These are phyloP conservation scores for Eubasilissa splendida DNA, from an alignment of 2,888 invertebrate species.

Conservation along the genomic window DNA sequence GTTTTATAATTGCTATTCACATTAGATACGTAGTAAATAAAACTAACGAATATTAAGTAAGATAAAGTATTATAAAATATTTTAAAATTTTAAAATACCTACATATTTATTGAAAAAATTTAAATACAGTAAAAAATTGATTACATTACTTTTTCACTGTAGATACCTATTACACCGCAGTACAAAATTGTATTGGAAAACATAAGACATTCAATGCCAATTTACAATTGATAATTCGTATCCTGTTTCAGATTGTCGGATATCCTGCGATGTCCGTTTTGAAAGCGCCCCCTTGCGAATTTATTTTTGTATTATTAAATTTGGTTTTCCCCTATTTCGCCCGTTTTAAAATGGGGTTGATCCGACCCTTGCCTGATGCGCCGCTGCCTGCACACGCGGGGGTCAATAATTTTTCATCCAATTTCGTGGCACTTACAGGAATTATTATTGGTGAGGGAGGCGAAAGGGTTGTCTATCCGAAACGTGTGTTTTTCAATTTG, in stretches of 20 bases:
- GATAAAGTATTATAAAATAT: too few relatives aligned
- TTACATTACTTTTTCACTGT: too few relatives aligned
- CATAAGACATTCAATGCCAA: neutral
- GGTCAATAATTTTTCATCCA: constrained; percentile 57
- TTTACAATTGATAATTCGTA: constrained; percentile 55
- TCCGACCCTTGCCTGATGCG: constrained; percentile 24
- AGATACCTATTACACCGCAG: too few relatives aligned
- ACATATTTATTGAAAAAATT: too few relatives aligned
- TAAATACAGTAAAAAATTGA: too few relatives aligned
- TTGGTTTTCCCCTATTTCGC: constrained; percentile 52
- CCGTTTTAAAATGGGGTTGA: constrained; percentile 47
- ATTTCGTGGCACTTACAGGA: constrained; percentile 50
- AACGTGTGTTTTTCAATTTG: too few relatives aligned
- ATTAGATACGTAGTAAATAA: too few relatives aligned
- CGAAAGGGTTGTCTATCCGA: constrained; percentile 32
- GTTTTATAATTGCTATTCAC: too few relatives aligned
- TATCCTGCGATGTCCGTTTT: constrained; percentile 52
- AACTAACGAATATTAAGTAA: too few relatives aligned
- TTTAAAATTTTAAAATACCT: too few relatives aligned
- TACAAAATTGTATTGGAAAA: too few relatives aligned
- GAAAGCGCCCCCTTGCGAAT: constrained; percentile 43
- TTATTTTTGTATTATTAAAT: constrained; percentile 51
- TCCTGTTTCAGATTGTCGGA: constrained; percentile 50
- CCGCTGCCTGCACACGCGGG: constrained; percentile 12
- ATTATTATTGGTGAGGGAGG: constrained; percentile 14